Percentiles rank a stretch among this genome's conserved stretches.
Conservation (phyloP, 2,888 invertebrate species). For the Tanytarsus gracilentus region DNA sequence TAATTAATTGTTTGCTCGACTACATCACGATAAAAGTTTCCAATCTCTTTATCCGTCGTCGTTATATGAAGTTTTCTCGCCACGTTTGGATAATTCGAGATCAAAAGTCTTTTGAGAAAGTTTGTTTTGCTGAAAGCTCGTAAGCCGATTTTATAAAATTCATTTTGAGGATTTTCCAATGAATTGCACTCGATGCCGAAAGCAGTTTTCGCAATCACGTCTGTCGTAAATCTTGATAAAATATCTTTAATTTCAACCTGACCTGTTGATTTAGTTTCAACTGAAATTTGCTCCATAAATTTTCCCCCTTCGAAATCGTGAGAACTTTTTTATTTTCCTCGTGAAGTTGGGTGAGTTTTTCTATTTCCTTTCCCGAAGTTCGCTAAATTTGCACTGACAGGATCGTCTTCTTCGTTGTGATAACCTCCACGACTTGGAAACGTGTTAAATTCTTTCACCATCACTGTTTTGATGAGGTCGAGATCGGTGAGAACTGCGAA, state of each 20-base stretch:
- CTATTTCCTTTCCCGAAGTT: too few species aligned
- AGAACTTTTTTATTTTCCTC: background rate
- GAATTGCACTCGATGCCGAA: constrained; percentile 5
- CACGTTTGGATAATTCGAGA: background rate
- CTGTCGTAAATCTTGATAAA: background rate
- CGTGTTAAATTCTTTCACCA: constrained; percentile 34
- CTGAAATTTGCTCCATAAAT: background rate
- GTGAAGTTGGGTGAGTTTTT: too few species aligned
- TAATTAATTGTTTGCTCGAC: constrained; percentile 30
- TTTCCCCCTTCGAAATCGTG: too few species aligned
- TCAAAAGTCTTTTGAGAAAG: background rate
- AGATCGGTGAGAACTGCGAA: constrained; percentile 32
- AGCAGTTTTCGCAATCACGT: constrained; percentile 11
- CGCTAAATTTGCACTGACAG: constrained; percentile 33
- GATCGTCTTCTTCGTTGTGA: constrained; percentile 32
- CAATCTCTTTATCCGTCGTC: background rate
- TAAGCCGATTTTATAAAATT: constrained; percentile 33
- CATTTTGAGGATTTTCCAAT: constrained; percentile 33
- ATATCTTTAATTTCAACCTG: background rate
- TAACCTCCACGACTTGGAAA: constrained; percentile 33
- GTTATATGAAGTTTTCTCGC: constrained; percentile 2
- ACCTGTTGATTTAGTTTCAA: background rate
- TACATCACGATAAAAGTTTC: constrained; percentile 29
- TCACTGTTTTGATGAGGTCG: constrained; percentile 32
- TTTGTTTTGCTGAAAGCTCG: constrained; percentile 26